A percentile compares a stretch with the other conserved stretches of the same genome.
phyloP scores from a whole-genome alignment of 2,888 invertebrate species.

The Troglohyphantes excavatus region DNA sequence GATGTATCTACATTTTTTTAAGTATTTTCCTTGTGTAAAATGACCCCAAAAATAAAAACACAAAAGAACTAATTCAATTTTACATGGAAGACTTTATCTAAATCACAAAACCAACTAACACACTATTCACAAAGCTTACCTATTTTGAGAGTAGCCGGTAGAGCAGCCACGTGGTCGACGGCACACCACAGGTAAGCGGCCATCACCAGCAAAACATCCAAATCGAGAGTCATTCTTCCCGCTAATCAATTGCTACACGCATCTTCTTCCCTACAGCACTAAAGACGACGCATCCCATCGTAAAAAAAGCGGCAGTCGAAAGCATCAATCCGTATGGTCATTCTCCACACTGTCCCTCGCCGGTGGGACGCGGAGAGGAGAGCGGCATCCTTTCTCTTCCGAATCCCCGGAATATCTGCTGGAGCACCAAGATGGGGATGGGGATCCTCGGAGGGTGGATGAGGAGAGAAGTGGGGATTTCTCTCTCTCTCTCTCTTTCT shows the following conservation, averaged over 20 bases:
- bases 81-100: not conserved
- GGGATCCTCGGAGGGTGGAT: conserved; percentile 33
- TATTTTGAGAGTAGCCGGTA: conserved; percentile 45
- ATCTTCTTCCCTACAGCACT: not conserved
- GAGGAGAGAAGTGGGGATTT: conserved; percentile 40
- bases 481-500: no score
- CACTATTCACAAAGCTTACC: conserved; percentile 30
- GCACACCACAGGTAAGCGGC: conserved; percentile 23
- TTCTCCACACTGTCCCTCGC: not conserved
- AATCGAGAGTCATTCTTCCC: conserved; percentile 19
- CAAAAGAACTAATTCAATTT: no score
- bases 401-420: conserved; percentile 30
- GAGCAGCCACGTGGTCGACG: conserved; percentile 51
- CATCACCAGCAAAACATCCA: conserved; percentile 37
- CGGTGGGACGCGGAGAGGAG: not conserved
- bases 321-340: conserved; percentile 17
- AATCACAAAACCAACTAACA: not conserved
- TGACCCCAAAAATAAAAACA: no score
- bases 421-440: conserved; percentile 29
- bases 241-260: not conserved
- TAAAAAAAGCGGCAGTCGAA: not conserved
- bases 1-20: no score
- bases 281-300: not conserved
- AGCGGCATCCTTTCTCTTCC: conserved; percentile 27
- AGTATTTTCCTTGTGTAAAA: no score